Conservation (phyloP, 2,113 vertebrate species). For the Leiothrix lutea region DNA sequence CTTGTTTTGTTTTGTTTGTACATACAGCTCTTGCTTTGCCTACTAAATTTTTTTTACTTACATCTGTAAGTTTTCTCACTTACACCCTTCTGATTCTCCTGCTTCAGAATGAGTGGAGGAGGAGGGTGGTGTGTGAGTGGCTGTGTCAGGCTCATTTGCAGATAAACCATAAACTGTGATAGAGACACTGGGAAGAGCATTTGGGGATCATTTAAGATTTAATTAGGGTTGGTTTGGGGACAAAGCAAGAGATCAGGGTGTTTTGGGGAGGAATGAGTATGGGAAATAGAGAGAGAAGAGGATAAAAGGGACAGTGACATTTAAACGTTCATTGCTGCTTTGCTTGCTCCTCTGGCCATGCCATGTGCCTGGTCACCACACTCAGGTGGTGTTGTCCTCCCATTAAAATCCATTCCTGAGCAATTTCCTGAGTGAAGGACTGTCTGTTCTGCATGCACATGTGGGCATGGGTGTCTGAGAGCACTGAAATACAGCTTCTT, state of each 20-base stretch:
- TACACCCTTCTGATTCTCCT: background rate
- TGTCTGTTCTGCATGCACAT: fast-evolving
- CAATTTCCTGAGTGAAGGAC: background rate
- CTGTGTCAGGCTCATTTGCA: background rate
- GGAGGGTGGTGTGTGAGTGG: fast-evolving
- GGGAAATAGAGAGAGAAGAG: background rate
- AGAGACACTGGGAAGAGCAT: background rate
- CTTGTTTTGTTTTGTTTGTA: background rate
- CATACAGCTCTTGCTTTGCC: background rate
- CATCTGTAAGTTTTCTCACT: background rate
- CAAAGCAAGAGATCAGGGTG: background rate
- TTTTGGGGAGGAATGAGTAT: background rate
- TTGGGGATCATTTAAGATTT: background rate
- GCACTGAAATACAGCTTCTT: too few relatives aligned
- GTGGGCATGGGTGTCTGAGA: background rate
- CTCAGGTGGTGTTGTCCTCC: background rate
- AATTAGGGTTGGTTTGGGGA: background rate
- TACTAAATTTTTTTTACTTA: background rate
- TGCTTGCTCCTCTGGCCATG: fast-evolving
- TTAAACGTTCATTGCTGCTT: background rate
- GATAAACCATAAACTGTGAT: background rate
- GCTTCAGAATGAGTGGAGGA: background rate
- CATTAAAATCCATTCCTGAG: background rate
- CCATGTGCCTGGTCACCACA: background rate
- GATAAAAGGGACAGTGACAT: background rate